These are phyloP conservation scores for Drosophila pandora DNA, from an alignment of 1,140 invertebrate species.

Conservation along the genomic window DNA sequence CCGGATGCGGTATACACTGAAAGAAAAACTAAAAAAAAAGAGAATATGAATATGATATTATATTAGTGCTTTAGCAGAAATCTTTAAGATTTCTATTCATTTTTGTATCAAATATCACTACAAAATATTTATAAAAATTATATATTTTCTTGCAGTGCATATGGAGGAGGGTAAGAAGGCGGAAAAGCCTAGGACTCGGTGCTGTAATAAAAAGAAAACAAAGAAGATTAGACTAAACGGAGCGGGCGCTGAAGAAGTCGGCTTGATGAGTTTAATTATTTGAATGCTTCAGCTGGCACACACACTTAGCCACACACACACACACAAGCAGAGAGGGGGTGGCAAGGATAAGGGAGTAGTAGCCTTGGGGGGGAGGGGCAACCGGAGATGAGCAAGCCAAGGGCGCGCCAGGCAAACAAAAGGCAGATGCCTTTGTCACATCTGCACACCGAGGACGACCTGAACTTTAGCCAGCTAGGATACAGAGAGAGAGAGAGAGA, in stretches of 20 bases:
- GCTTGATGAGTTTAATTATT: slow-evolving; percentile 81
- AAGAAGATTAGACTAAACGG: slow-evolving; percentile 72
- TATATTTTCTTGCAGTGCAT: background rate
- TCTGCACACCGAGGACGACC: slow-evolving; percentile 30
- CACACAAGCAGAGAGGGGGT: slow-evolving; percentile 1
- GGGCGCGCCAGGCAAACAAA: slow-evolving; percentile 69
- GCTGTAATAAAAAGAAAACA: slow-evolving; percentile 71
- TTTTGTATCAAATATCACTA: background rate
- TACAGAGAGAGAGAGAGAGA: slow-evolving; percentile 1
- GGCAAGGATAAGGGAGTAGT: background rate
- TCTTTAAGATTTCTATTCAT: too few species aligned
- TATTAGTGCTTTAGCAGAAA: too few species aligned
- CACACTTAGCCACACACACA: slow-evolving; percentile 12
- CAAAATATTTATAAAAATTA: background rate
- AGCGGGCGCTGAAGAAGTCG: slow-evolving; percentile 27
- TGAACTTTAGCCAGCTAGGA: slow-evolving; percentile 19
- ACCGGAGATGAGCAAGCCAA: slow-evolving; percentile 39
- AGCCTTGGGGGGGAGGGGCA: slow-evolving; percentile 1
- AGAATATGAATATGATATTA: too few species aligned
- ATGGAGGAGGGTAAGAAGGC: background rate
- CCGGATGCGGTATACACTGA: slow-evolving; percentile 21
- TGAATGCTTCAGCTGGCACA: slow-evolving; percentile 72
- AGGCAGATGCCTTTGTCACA: slow-evolving; percentile 80
- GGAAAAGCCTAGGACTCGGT: slow-evolving; percentile 40
- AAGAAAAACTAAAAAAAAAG: background rate